Evolutionary conservation across 2,888 invertebrate species (phyloP), one percentile per base, ranked within the genome.

Genomic region (Himalopsyche kuldschensis): DNA sequence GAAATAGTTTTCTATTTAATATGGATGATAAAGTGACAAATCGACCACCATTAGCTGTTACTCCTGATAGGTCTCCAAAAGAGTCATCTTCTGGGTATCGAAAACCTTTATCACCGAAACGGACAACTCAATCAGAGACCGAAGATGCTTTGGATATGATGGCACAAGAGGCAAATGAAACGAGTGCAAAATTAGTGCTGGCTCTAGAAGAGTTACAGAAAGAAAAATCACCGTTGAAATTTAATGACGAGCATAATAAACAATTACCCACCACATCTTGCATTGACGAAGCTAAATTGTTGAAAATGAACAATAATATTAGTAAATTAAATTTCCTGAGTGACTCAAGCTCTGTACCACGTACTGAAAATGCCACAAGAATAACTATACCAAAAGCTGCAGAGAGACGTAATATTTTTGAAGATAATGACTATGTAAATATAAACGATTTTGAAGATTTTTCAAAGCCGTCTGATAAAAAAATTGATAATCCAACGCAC

Each of bases 161-260:
- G 84, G 95, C 95, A 15, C 93, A 93, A 88, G 96, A 96, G 91
- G 95, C 95, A 17, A 93, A 94, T 90, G 95, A 95, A 88, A 95
- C 95, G 75, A 95, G 95, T 88, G 94, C 94, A 86, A 93, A 94
- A 87, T 89, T 94, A 87, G 94, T 93, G n/a, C 92, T 93, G 86
- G 95, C 95, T 85, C 89, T 95, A 88, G 92, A 93, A 75, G 93
- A 94, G 88, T 88, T 94, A 4, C 88, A 90, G 55, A 89, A 88
- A 81, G 90, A 89, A 85, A 89, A 84, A 27, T 48, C 84, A 88
- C 88, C n/a, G 11, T 89, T 55, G 55, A 55, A 55, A 15, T 20
- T 55, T 4, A 87, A 87, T 76, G 87, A 88, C 75, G 87, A 87
- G 75, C 77, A 82, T 78, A n/a, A n/a, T n/a, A 27, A 48, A 86